Percentiles rank a stretch among this genome's conserved stretches.
phyloP scores from a whole-genome alignment of 2,797 vertebrate genomes.

The Huso huso region DNA sequence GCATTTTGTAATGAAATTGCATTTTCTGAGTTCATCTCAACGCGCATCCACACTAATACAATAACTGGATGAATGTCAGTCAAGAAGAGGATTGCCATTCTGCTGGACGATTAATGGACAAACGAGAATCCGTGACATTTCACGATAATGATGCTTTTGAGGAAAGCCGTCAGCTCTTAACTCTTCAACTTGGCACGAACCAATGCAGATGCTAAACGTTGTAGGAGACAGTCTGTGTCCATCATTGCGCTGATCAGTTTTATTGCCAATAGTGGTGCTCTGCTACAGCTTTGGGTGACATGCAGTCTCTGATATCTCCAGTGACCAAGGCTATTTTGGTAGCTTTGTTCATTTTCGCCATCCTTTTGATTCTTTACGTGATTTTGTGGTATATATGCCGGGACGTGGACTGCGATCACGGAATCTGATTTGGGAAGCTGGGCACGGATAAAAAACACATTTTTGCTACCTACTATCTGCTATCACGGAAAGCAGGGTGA shows the following conservation, averaged over 20 bases:
- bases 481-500: constrained; percentile 45
- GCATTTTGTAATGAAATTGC: no score
- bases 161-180: constrained; percentile 27
- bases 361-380: constrained; percentile 77
- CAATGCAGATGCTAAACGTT: constrained; percentile 32
- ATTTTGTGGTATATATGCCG: constrained; percentile 82
- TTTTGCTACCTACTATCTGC: constrained; percentile 37
- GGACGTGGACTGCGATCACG: constrained; percentile 77
- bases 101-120: constrained; percentile 13
- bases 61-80: constrained; percentile 5
- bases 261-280: constrained; percentile 21
- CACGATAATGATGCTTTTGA: constrained; percentile 13
- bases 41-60: background rate
- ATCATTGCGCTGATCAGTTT: constrained; percentile 22
- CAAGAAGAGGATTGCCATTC: background rate
- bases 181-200: constrained; percentile 32
- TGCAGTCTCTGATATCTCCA: constrained; percentile 74
- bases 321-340: constrained; percentile 75
- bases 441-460: constrained; percentile 28
- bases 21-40: no score
- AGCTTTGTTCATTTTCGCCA: constrained; percentile 76
- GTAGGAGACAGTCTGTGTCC: constrained; percentile 21
- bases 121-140: constrained; percentile 6
- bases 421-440: constrained; percentile 52
- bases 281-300: constrained; percentile 52